phyloP scores from a whole-genome alignment of 64 coral and sea anemone species.

The Montipora foliosa region DNA sequence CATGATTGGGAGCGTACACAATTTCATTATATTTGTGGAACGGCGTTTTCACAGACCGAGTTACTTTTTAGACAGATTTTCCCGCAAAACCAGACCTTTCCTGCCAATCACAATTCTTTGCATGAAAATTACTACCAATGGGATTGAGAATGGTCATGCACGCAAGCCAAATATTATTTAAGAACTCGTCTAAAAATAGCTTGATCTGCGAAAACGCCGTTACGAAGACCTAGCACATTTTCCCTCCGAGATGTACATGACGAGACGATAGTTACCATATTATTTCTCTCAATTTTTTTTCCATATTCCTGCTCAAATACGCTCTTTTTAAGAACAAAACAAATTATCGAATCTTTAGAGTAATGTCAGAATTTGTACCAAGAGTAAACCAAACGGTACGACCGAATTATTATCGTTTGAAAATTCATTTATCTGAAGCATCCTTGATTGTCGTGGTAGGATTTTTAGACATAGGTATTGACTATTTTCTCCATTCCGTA shows the following conservation, averaged over 20 bases:
- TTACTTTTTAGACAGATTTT: too few species aligned
- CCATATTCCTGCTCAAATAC: background rate
- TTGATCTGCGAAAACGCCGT: too few species aligned
- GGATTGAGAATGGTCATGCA: too few species aligned
- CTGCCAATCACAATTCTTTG: background rate
- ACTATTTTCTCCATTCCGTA: too few species aligned
- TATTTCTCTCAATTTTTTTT: background rate
- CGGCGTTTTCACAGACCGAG: too few species aligned
- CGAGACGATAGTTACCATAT: too few species aligned
- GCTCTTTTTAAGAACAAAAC: background rate
- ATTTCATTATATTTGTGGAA: too few species aligned
- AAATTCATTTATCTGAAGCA: background rate
- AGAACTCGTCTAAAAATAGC: too few species aligned
- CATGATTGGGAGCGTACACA: too few species aligned
- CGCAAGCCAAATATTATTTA: too few species aligned
- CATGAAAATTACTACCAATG: too few species aligned
- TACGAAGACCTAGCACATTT: background rate
- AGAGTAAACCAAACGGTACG: background rate
- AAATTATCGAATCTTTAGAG: background rate
- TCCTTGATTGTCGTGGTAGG: background rate
- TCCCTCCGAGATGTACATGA: background rate
- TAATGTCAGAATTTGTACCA: background rate
- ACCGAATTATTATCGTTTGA: background rate
- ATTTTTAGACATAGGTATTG: background rate
- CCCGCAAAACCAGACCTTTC: too few species aligned